Base-by-base conservation (phyloP, 2,888 invertebrate genomes). In the Hipparchia sbordonii region DNA sequence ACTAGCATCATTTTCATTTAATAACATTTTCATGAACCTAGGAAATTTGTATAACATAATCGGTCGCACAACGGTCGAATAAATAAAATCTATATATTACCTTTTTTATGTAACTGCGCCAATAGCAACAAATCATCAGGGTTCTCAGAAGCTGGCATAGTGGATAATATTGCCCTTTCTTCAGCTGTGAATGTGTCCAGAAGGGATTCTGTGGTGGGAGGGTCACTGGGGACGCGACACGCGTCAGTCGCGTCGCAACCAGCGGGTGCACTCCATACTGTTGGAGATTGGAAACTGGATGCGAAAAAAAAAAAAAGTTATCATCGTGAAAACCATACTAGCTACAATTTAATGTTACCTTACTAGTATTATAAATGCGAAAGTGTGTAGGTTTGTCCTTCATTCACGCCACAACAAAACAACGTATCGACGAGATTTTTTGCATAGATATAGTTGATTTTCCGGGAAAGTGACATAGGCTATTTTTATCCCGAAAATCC, bases 61-160 rank as follows among this genome's bases (percentile, higher is more conserved):
- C 23, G n/a, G n/a, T n/a, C 46, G 46, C 46, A 8, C 1, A 48
- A 3, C 48, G 52, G 0, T 4, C 12, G 10, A 12, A 10, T 52
- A 10, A 3, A 51, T 12, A 52, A 52, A 12, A 12, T 4, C 12
- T 5, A 39, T 33, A 33, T 12, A 62, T 63, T 72, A 92, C 94
- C 94, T 86, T 95, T 95, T 73, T 95, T 93, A 77, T 95, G 95
- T 48, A 95, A 84, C 79, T 94, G 95, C 1, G 95, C 96, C 81
- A 98, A 95, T 48, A 97, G 88, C 77, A 96, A 93, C 66, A 98
- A 89, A 86, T 98, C 98, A 75, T 97, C 97, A 0, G 95, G 94
- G 84, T 96, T 96, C 71, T 94, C 94, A 0, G 97, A 95, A n/a
- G 97, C 97, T 7, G 97, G 96, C 73, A 97, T 95, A 80, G 94